Conservation (phyloP, 2,888 invertebrate genomes). For the Abrostola triplasia region DNA sequence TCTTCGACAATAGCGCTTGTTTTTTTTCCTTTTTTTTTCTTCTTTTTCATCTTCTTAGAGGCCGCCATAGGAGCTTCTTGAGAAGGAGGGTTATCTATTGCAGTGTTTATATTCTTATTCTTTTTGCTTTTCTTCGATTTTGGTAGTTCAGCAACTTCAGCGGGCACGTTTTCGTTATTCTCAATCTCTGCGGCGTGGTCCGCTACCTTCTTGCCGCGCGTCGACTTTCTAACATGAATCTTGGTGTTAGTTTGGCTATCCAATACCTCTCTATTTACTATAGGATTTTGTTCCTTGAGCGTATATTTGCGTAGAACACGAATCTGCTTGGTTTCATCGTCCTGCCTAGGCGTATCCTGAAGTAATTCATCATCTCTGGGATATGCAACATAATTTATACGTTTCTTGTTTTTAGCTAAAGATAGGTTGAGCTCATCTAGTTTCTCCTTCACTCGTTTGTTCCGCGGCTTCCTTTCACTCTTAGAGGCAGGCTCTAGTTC, state of each 20-base stretch:
- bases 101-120: slow-evolving; percentile 41
- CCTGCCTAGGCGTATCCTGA: slow-evolving; percentile 33
- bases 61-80: slow-evolving; percentile 35
- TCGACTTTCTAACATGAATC: slow-evolving; percentile 61
- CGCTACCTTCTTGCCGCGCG: slow-evolving; percentile 56
- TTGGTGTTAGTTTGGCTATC: slow-evolving; percentile 44
- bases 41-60: slow-evolving; percentile 64
- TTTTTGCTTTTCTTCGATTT: slow-evolving; percentile 64
- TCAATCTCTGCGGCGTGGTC: slow-evolving; percentile 55
- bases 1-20: slow-evolving; percentile 59
- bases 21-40: slow-evolving; percentile 65
- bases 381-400: slow-evolving; percentile 74
- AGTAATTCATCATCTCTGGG: slow-evolving; percentile 69
- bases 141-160: slow-evolving; percentile 33
- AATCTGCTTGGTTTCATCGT: slow-evolving; percentile 41
- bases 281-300: slow-evolving; percentile 68
- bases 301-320: slow-evolving; percentile 63
- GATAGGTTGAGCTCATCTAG: slow-evolving; percentile 49
- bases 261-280: slow-evolving; percentile 36
- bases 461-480: slow-evolving; percentile 72
- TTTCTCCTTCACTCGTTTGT: slow-evolving; percentile 69
- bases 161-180: slow-evolving; percentile 37
- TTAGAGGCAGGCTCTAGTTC: slow-evolving; percentile 54
- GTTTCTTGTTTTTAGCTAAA: slow-evolving; percentile 65
- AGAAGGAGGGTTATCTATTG: slow-evolving; percentile 18